phyloP scores from a whole-genome alignment of 2,797 vertebrate genomes.

The Florisuga fusca region DNA sequence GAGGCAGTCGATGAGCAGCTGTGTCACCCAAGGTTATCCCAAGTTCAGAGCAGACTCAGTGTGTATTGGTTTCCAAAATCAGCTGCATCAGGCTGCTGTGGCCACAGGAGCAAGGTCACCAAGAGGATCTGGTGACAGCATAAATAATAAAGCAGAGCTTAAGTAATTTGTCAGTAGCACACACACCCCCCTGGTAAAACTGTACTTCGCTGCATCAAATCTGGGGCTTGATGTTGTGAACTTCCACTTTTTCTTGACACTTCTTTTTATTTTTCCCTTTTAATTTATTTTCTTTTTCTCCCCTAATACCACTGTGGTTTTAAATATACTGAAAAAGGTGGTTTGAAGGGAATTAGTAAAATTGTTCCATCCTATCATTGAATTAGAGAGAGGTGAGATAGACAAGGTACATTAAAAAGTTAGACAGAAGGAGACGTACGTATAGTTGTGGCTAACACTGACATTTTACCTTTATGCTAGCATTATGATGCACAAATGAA shows the following conservation, averaged over 20 bases:
- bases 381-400: not conserved
- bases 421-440: accelerated
- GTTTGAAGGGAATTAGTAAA: not conserved
- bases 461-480: not conserved
- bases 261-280: not conserved
- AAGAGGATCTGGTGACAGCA: conserved; percentile 16
- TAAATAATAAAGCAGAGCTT: conserved; percentile 20
- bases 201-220: not conserved
- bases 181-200: not conserved
- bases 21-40: conserved; percentile 52
- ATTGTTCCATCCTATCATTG: not conserved
- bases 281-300: not conserved
- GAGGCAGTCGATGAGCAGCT: conserved; percentile 22
- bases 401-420: not conserved
- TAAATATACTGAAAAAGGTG: not conserved
- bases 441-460: not conserved
- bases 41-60: not conserved
- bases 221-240: not conserved
- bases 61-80: conserved; percentile 13
- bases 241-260: not conserved
- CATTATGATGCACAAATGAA: not conserved
- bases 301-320: not conserved
- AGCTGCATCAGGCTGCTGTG: not conserved
- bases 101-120: conserved; percentile 41
- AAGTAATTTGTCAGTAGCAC: not conserved